Conservation (phyloP, 2,888 invertebrate species). For the Calameuta idolon region DNA sequence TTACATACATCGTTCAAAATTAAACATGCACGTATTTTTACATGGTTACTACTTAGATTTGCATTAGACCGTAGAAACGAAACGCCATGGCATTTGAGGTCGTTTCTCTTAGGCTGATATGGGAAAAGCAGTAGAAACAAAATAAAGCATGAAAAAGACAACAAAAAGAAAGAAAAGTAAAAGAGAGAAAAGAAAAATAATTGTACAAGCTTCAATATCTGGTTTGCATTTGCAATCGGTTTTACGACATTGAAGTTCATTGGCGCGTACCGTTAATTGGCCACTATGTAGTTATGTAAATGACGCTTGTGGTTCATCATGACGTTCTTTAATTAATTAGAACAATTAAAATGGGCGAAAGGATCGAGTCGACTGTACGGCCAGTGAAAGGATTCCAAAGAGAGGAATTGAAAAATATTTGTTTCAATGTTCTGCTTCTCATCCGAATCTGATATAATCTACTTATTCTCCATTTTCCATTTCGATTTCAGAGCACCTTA, state of each 20-base stretch:
- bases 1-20: neutral
- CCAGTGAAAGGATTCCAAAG: neutral
- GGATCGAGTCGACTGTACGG: neutral
- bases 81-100: neutral
- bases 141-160: neutral
- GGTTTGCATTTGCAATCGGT: neutral
- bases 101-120: neutral
- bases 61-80: neutral
- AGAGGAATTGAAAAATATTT: neutral
- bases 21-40: neutral
- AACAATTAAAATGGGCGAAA: too few relatives aligned
- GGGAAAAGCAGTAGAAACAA: neutral
- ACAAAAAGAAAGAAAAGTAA: neutral
- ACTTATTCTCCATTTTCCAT: neutral
- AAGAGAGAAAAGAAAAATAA: neutral
- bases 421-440: neutral
- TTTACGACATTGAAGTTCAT: neutral
- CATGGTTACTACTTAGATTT: neutral
- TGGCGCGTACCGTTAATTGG: neutral
- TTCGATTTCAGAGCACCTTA: neutral
- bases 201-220: neutral
- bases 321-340: neutral
- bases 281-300: neutral
- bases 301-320: neutral
- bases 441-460: neutral